Base-by-base conservation (phyloP, 1,140 invertebrate genomes). In the Drusus annulatus region DNA sequence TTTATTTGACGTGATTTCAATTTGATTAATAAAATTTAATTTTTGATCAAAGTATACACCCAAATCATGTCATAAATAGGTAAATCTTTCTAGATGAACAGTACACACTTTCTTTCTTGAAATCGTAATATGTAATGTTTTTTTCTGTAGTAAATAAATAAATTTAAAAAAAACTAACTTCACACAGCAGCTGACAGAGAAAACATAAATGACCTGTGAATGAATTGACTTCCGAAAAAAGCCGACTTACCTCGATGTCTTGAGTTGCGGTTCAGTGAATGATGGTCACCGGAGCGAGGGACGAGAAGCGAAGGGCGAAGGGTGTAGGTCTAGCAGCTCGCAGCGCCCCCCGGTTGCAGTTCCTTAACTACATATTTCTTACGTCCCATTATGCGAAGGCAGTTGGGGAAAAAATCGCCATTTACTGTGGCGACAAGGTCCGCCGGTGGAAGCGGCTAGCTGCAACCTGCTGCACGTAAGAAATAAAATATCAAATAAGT, bases 321-420 rank as follows among this genome's bases (percentile, higher is more conserved):
- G n/a, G n/a, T n/a, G n/a, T n/a, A n/a, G n/a, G n/a, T n/a, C n/a
- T n/a, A n/a, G n/a, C n/a, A n/a, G n/a, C n/a, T n/a, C n/a, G 2
- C 28, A 15, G 63, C 63, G 63, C 25, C 25, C 63, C 63, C 63
- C 63, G 16, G 8, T 21, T 68, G 31, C 36, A 68, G 63, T 68
- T 68, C 63, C 63, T 2, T 45, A 68, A 68, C 31, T 68, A 68
- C 31, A 50, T 77, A 65, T 65, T 77, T 77, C 75, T 77, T 77
- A 65, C 45, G 75, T 77, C 45, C 36, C 28, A 51, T 65, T 77
- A 65, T 77, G 60, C 21, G 56, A 58, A 60, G 21, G 52, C 56
- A 76, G 74, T 65, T 63, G 56, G 56, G 60, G 52, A n/a, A 19
- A 77, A 25, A 45, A 77, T 63, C 60, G n/a, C 54, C 51, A 77